phyloP scores from a whole-genome alignment of 2,888 invertebrate genomes.

The Nowickia ferox region DNA sequence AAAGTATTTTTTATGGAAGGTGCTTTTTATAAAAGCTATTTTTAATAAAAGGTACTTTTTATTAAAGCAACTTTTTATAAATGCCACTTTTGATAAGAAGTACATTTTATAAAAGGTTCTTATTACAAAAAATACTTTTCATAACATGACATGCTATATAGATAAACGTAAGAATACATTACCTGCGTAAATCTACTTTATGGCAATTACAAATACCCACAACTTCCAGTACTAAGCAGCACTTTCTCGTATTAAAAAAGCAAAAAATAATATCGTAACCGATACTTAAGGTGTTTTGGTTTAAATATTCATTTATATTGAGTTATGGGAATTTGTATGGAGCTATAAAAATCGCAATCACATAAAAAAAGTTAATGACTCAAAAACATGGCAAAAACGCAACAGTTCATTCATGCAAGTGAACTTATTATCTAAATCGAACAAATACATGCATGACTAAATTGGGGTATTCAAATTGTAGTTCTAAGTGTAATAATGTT shows the following conservation, averaged over 20 bases:
- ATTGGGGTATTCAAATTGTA: no score
- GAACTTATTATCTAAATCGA: background rate
- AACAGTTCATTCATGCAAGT: slow-evolving; percentile 37
- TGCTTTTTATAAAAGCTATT: no score
- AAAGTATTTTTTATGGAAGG: no score
- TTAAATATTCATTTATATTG: slow-evolving; percentile 44
- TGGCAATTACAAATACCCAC: slow-evolving; percentile 27
- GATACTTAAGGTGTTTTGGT: slow-evolving; percentile 47
- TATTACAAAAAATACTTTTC: no score
- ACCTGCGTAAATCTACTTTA: slow-evolving; percentile 45
- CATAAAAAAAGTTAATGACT: slow-evolving; percentile 72
- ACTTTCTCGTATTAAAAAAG: slow-evolving; percentile 73
- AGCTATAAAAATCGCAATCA: slow-evolving; percentile 56
- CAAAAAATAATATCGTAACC: slow-evolving; percentile 35
- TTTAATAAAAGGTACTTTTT: no score
- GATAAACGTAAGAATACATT: slow-evolving; percentile 27
- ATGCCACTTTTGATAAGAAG: no score
- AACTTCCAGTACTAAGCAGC: slow-evolving; percentile 47
- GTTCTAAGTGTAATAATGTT: no score
- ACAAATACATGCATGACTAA: no score
- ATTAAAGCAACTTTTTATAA: no score
- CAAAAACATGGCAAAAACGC: slow-evolving; percentile 57
- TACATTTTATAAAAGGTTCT: no score
- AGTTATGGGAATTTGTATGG: slow-evolving; percentile 50
- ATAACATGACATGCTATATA: no score